Evolutionary conservation across 2,888 invertebrate genomes (phyloP), one percentile per base, ranked within the genome.

Genomic region (Elysia crispata): DNA sequence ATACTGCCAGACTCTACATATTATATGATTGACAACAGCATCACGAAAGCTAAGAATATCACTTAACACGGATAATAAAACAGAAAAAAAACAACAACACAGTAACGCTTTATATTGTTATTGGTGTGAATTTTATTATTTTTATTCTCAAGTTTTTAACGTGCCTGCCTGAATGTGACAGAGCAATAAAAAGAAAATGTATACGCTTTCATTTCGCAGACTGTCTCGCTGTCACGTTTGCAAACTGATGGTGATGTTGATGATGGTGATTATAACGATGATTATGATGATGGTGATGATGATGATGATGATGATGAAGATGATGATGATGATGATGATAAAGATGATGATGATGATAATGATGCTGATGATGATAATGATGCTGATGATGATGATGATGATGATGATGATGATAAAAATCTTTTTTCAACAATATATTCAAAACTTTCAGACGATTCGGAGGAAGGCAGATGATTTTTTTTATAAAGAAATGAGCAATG

Each of bases 231-330:
- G 11, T 41, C 8, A 31, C 20, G 28, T 20, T n/a, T 1, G 6
- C 20, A 18, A 28, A 33, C 60, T 75, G 64, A 75, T 75, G 64
- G 62, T 75, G 64, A 75, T 69, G 31, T 50, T 73, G 54, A 73
- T 73, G 54, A 73, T 73, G 54, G 50, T 73, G 18, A 50, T 73
- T 20, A 73, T 73, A 18, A 60, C 23, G 60, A 23, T 3, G 15
- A 60, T 60, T 5, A 60, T 60, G 15, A 60, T 60, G 60, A 60
- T 60, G 15, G 15, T 60, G 18, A 66, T 66, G 25, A 66, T 66
- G 25, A 23, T 15, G 5, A 28, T 8, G 6, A 23, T 66, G 3
- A 66, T 23, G 25, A 15, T 1, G 5, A 66, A 28, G 25, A 6
- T 66, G 30, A 66, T 66, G 25, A 66, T 23, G 25, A 66, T 66